Percentiles rank a stretch among this genome's conserved stretches.
Evolutionary conservation across 37 sponge, comb jelly and placozoan species (phyloP).

Genomic region (Mnemiopsis leidyi): DNA sequence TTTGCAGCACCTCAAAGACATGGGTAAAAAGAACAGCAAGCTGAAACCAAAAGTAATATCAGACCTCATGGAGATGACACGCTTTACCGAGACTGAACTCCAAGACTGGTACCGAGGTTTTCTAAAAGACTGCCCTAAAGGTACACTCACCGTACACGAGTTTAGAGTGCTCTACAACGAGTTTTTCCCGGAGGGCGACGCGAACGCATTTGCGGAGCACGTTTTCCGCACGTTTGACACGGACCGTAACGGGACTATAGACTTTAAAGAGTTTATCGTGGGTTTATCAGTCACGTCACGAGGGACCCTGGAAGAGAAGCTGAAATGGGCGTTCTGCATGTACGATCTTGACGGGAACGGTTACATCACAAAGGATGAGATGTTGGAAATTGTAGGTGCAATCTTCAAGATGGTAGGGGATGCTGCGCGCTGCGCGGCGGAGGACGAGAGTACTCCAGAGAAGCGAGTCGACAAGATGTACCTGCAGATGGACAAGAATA

Average conservation of each 20-base stretch:
- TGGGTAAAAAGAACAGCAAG: conserved; percentile 1
- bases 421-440: neutral
- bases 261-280: conserved; percentile 36
- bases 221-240: conserved; percentile 23
- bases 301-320: conserved; percentile 35
- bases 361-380: neutral
- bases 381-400: neutral
- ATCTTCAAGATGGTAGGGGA: neutral
- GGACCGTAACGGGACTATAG: conserved; percentile 1
- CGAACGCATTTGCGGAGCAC: neutral
- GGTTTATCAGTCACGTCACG: neutral
- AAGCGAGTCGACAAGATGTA: conserved; percentile 32
- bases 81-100: neutral
- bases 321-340: conserved; percentile 37
- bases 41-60: neutral
- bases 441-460: conserved; percentile 36
- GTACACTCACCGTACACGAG: neutral
- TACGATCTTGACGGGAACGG: conserved; percentile 60
- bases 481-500: conserved; percentile 9
- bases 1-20: too few species aligned
- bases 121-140: neutral
- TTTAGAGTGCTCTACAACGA: neutral
- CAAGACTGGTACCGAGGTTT: neutral
- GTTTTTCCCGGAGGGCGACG: conserved; percentile 43
- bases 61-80: neutral